These are phyloP conservation scores for Nemotelus pantherinus DNA, from an alignment of 2,888 invertebrate genomes.

Conservation along the genomic window DNA sequence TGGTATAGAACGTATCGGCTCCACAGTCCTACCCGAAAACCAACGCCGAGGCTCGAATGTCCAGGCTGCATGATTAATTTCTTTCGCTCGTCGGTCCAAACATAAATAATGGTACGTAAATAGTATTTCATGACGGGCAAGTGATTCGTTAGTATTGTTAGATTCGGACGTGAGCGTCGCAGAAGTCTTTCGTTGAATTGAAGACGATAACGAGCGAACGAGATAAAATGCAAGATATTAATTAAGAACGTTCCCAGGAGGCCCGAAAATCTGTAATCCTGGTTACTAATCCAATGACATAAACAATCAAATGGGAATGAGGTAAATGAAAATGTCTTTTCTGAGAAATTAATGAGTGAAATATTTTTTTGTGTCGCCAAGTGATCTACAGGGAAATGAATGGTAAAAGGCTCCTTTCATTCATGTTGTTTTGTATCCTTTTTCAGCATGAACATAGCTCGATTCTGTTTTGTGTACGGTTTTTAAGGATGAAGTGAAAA, in stretches of 20 bases:
- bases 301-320: constrained; percentile 45
- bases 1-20: too few relatives aligned
- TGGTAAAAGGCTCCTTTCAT: constrained; percentile 29
- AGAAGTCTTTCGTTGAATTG: too few relatives aligned
- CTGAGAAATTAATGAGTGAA: constrained; percentile 49
- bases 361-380: constrained; percentile 48
- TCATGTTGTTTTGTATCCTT: constrained; percentile 11
- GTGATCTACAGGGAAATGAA: constrained; percentile 47
- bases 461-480: neutral
- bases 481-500: constrained; percentile 20
- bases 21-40: too few relatives aligned
- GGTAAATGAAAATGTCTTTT: constrained; percentile 46
- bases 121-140: constrained; percentile 11
- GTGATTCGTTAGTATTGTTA: constrained; percentile 6
- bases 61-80: constrained; percentile 1
- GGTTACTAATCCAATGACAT: constrained; percentile 46
- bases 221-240: constrained; percentile 24
- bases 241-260: constrained; percentile 34
- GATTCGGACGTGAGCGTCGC: neutral
- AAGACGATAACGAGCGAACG: too few relatives aligned
- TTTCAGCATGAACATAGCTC: neutral
- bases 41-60: neutral
- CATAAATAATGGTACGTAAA: constrained; percentile 1
- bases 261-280: constrained; percentile 35
- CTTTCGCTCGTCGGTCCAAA: neutral